Conservation (phyloP, 2,113 vertebrate genomes). For the Capreolus pygargus region DNA sequence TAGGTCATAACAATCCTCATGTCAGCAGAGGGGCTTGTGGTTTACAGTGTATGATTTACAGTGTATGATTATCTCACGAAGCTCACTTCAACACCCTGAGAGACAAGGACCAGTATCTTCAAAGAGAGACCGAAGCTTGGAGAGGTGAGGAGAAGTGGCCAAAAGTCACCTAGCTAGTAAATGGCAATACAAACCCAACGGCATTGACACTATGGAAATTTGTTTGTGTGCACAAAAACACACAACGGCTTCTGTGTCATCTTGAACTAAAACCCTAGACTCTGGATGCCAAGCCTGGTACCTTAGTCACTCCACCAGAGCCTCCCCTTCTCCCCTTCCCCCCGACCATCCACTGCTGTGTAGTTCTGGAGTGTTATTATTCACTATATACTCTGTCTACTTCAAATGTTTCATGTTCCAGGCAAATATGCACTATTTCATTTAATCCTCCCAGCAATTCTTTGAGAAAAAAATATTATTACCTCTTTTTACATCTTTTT, state of each 20-base stretch:
- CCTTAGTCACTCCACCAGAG: not conserved
- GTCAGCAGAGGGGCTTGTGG: not conserved
- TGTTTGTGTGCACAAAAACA: not conserved
- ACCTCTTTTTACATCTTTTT: not conserved
- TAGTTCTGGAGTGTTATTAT: not conserved
- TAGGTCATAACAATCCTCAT: not conserved
- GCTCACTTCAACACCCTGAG: not conserved
- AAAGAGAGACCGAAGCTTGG: not conserved
- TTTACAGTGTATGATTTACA: not conserved
- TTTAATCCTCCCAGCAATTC: not conserved
- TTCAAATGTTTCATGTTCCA: not conserved
- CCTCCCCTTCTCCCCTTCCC: not conserved
- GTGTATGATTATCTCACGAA: not conserved
- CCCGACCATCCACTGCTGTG: accelerated
- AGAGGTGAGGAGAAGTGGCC: not conserved
- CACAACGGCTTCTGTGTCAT: not conserved
- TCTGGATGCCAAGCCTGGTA: not conserved
- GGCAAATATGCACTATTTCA: not conserved
- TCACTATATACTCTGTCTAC: too few relatives aligned
- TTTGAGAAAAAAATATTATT: not conserved
- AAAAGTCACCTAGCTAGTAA: not conserved
- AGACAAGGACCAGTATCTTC: not conserved
- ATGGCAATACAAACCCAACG: too few relatives aligned
- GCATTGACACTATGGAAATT: not conserved
- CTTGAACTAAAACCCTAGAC: not conserved